These are phyloP conservation scores for Thumatha senex DNA, from an alignment of 2,888 invertebrate genomes.

Conservation along the genomic window DNA sequence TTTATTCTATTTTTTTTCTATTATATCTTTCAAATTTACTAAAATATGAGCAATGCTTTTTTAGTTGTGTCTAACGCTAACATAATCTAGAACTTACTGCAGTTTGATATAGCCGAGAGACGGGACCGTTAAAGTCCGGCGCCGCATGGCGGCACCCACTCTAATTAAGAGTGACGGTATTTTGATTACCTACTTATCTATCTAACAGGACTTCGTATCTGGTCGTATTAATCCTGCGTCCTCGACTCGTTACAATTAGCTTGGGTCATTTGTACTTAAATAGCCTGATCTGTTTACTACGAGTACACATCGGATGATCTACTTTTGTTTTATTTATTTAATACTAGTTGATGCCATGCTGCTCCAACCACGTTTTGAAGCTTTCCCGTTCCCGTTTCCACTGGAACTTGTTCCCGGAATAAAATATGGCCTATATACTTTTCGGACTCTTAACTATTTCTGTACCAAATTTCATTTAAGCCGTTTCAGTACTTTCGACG, in stretches of 20 bases:
- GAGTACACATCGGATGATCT: slow-evolving; percentile 46
- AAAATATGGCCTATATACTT: no score
- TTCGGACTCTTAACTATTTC: no score
- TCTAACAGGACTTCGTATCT: slow-evolving; percentile 62
- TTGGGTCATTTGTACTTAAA: slow-evolving; percentile 59
- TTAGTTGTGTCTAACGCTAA: no score
- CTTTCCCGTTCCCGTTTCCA: no score
- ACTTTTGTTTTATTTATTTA: slow-evolving; percentile 40
- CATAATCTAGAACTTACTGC: neutral
- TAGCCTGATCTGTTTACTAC: slow-evolving; percentile 39
- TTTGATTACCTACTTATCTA: slow-evolving; percentile 76
- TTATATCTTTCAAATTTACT: no score
- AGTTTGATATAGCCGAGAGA: slow-evolving; percentile 8
- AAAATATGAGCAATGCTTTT: no score
- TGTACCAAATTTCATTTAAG: no score
- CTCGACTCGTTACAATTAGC: slow-evolving; percentile 65
- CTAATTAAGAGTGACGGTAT: slow-evolving; percentile 77
- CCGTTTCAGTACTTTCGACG: no score
- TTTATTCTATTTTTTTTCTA: no score
- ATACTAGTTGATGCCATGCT: slow-evolving; percentile 23
- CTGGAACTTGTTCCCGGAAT: no score
- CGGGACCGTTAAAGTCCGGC: slow-evolving; percentile 39
- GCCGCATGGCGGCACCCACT: slow-evolving; percentile 54
- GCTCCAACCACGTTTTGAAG: no score
- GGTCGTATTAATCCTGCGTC: slow-evolving; percentile 65